Conservation (phyloP, 2,113 vertebrate genomes). For the Gracilinanus agilis region DNA sequence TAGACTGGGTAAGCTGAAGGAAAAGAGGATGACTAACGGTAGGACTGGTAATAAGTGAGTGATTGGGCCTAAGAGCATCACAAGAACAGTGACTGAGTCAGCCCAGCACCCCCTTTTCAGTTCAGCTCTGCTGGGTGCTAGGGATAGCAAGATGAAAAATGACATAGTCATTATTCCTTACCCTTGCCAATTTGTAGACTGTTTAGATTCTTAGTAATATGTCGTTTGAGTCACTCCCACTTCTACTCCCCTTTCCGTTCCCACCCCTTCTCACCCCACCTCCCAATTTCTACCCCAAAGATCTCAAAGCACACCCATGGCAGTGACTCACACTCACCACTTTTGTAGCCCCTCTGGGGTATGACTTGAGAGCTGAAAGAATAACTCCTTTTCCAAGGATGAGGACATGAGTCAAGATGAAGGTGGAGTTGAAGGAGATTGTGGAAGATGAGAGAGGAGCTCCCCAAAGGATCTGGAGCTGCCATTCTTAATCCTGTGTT, state of each 20-base stretch:
- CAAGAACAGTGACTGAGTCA: background rate
- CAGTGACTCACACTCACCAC: slow-evolving; percentile 51
- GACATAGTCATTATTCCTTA: background rate
- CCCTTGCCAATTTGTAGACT: background rate
- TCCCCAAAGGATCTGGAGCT: background rate
- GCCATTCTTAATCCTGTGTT: background rate
- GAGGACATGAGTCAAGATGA: background rate
- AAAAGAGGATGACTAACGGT: background rate
- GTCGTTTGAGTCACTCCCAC: background rate
- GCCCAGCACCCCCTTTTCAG: background rate
- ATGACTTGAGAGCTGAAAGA: background rate
- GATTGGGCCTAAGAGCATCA: background rate
- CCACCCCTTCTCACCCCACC: background rate
- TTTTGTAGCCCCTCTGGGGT: slow-evolving; percentile 4
- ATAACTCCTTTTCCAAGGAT: background rate
- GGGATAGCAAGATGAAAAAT: background rate
- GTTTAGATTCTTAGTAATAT: background rate
- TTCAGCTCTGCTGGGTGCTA: background rate
- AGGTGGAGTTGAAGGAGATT: background rate
- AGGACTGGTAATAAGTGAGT: background rate
- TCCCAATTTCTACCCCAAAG: background rate
- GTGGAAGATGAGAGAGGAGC: background rate
- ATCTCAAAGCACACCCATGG: background rate
- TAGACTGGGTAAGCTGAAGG: background rate
- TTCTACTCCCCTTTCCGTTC: background rate